Conservation (phyloP, 2,888 invertebrate genomes). For the Leucophenga maculata region DNA sequence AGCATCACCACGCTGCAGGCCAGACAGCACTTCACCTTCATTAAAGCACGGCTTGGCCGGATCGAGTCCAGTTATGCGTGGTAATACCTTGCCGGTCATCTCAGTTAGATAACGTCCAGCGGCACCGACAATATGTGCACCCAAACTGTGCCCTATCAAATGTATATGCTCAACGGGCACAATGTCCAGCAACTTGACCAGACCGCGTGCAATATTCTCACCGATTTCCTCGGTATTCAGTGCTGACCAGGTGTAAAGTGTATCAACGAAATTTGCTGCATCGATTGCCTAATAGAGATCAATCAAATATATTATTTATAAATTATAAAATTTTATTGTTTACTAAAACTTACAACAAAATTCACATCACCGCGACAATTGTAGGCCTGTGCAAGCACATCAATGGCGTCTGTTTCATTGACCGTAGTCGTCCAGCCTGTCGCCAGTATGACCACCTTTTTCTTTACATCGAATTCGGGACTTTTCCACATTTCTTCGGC, state of each 20-base stretch:
- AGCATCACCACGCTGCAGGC: constrained; percentile 69
- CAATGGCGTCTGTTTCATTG: constrained; percentile 61
- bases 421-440: constrained; percentile 71
- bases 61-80: constrained; percentile 70
- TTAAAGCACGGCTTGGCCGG: constrained; percentile 72
- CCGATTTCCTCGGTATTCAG: constrained; percentile 70
- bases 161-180: constrained; percentile 65
- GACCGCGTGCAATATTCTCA: constrained; percentile 57
- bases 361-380: constrained; percentile 67
- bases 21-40: constrained; percentile 66
- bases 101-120: constrained; percentile 64
- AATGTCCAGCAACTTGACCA: constrained; percentile 59
- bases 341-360: constrained; percentile 64
- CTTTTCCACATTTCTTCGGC: constrained; percentile 66
- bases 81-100: constrained; percentile 55
- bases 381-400: constrained; percentile 64
- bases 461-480: constrained; percentile 60
- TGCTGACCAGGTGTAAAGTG: constrained; percentile 70
- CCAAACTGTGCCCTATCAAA: constrained; percentile 71
- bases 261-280: constrained; percentile 66
- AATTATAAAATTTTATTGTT: constrained; percentile 1
- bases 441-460: constrained; percentile 66
- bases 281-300: constrained; percentile 62
- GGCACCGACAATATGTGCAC: constrained; percentile 70
- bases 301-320: not conserved